Conservation (phyloP, 2,113 vertebrate genomes). For the Alligator sinensis region DNA sequence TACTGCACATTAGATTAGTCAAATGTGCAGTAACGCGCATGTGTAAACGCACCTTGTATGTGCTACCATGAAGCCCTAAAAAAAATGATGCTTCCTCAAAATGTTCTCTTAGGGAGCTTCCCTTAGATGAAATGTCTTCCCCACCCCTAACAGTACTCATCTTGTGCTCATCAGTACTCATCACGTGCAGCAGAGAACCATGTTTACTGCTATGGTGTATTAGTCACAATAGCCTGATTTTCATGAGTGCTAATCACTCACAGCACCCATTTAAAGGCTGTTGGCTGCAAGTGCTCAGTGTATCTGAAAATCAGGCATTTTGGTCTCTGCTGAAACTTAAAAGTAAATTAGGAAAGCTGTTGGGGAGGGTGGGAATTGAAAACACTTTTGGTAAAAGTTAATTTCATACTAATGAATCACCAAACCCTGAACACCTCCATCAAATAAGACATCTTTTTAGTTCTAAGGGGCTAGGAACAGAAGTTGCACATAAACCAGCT, state of each 20-base stretch:
- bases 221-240: conserved; percentile 45
- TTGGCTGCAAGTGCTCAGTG: background rate
- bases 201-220: background rate
- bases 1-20: background rate
- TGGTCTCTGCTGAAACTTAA: background rate
- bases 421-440: accelerated
- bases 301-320: conserved; percentile 3
- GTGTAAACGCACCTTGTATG: too few species aligned
- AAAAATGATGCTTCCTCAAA: accelerated
- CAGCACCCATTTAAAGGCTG: conserved; percentile 1
- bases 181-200: accelerated
- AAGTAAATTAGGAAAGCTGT: background rate
- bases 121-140: background rate
- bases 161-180: accelerated
- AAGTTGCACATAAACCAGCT: too few species aligned
- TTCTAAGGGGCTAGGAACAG: background rate
- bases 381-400: background rate
- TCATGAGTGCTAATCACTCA: background rate
- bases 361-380: too few species aligned
- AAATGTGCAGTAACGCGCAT: background rate
- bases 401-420: background rate
- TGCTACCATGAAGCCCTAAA: accelerated
- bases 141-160: background rate
- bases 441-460: background rate
- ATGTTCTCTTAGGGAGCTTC: background rate